Percentiles rank a stretch among this genome's conserved stretches.
Evolutionary conservation across 92 coral and sea anemone genomes (phyloP).

Genomic region (Bergia puertoricense): DNA sequence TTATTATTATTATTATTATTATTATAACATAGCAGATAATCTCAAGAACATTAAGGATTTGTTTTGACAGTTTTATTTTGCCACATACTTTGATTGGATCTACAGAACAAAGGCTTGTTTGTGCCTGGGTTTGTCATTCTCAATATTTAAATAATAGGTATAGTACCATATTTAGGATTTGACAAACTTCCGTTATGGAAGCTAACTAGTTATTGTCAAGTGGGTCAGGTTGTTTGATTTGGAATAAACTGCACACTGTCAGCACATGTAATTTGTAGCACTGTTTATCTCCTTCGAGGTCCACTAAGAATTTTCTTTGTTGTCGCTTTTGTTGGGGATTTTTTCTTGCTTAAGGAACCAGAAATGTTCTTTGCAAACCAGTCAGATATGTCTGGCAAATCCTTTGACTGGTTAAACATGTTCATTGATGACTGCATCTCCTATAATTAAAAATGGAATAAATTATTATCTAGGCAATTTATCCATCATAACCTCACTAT

Average conservation of each 20-base stretch:
- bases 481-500: background rate
- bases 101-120: too few species aligned
- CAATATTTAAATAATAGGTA: too few species aligned
- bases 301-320: conserved; percentile 72
- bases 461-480: background rate
- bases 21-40: too few species aligned
- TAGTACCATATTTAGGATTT: too few species aligned
- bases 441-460: conserved; percentile 43
- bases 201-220: too few species aligned
- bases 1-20: too few species aligned
- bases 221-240: too few species aligned
- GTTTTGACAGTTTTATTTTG: too few species aligned
- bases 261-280: background rate
- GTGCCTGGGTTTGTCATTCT: too few species aligned
- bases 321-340: conserved; percentile 64
- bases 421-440: conserved; percentile 99
- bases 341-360: conserved; percentile 80
- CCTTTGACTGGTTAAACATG: conserved; percentile 98
- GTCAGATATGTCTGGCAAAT: conserved; percentile 97
- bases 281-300: conserved; percentile 57
- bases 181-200: too few species aligned
- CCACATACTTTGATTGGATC: too few species aligned
- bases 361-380: conserved; percentile 98
- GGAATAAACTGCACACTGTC: background rate
- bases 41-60: too few species aligned